Percentiles rank a stretch among this genome's conserved stretches.
Conservation (phyloP, 2,888 invertebrate genomes). For the Formica aserva region DNA sequence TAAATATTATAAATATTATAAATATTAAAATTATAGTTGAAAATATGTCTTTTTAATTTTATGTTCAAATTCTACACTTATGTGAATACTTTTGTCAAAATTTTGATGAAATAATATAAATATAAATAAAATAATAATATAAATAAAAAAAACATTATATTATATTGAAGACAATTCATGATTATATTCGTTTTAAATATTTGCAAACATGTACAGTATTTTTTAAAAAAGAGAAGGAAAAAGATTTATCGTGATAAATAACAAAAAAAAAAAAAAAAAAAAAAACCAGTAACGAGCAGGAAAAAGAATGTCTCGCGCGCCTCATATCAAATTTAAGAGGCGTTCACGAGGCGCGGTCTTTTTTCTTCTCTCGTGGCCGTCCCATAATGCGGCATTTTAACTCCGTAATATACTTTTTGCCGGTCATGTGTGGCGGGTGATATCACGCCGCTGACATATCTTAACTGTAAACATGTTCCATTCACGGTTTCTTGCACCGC, state of each 20-base stretch:
- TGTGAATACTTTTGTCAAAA: neutral
- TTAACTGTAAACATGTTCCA: slow-evolving; percentile 55
- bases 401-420: slow-evolving; percentile 38
- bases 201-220: neutral
- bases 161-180: neutral
- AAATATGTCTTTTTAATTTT: neutral
- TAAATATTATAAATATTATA: neutral
- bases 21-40: slow-evolving; percentile 1
- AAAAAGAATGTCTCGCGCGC: slow-evolving; percentile 30
- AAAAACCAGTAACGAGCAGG: neutral
- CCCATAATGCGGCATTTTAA: slow-evolving; percentile 35
- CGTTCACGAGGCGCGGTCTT: slow-evolving; percentile 13
- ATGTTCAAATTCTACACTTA: neutral
- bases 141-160: neutral
- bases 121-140: neutral
- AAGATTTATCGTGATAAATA: neutral
- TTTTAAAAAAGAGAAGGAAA: neutral
- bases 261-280: neutral
- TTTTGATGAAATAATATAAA: neutral
- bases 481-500: slow-evolving; percentile 48
- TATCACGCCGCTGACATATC: slow-evolving; percentile 52
- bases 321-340: slow-evolving; percentile 30
- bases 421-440: slow-evolving; percentile 35
- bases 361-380: slow-evolving; percentile 4
- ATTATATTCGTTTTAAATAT: neutral